Percentiles rank a stretch among this genome's conserved stretches.
Evolutionary conservation across 2,888 invertebrate genomes (phyloP).

Genomic region (Andrena bucephala): DNA sequence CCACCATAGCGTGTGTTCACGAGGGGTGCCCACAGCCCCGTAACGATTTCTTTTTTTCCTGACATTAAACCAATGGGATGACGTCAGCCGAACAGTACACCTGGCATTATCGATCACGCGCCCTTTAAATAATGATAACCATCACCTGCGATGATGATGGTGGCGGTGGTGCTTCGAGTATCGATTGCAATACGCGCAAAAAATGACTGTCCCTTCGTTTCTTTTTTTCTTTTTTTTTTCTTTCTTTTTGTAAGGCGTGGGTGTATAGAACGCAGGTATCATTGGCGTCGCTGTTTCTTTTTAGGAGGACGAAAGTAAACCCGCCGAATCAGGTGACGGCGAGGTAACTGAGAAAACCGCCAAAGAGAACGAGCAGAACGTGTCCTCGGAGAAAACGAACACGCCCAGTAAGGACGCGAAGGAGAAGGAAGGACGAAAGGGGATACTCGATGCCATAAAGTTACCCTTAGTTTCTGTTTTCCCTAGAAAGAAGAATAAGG

Average conservation of each 20-base stretch:
- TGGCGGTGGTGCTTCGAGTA: conserved; percentile 12
- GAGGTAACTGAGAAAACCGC: conserved; percentile 70
- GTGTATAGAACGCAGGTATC: background rate
- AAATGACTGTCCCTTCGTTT: background rate
- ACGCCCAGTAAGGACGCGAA: conserved; percentile 78
- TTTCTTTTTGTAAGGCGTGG: no score
- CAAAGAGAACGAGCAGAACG: conserved; percentile 78
- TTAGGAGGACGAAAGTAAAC: conserved; percentile 81
- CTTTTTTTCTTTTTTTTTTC: background rate
- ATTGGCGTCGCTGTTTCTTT: background rate
- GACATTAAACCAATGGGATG: conserved; percentile 61
- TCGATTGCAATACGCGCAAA: background rate
- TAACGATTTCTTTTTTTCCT: conserved; percentile 66
- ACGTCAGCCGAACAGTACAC: conserved; percentile 62
- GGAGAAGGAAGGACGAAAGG: conserved; percentile 77
- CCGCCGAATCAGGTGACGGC: conserved; percentile 76
- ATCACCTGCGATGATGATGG: conserved; percentile 1
- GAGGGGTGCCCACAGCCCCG: conserved; percentile 66
- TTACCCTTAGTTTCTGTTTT: conserved; percentile 87
- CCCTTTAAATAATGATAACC: conserved; percentile 48
- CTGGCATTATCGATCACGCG: conserved; percentile 57
- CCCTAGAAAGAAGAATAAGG: conserved; percentile 81
- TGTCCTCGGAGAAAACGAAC: conserved; percentile 76
- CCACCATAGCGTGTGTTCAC: conserved; percentile 48
- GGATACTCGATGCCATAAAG: conserved; percentile 88